These are phyloP conservation scores for Globia sparganii DNA, from an alignment of 2,888 invertebrate species.

Conservation along the genomic window DNA sequence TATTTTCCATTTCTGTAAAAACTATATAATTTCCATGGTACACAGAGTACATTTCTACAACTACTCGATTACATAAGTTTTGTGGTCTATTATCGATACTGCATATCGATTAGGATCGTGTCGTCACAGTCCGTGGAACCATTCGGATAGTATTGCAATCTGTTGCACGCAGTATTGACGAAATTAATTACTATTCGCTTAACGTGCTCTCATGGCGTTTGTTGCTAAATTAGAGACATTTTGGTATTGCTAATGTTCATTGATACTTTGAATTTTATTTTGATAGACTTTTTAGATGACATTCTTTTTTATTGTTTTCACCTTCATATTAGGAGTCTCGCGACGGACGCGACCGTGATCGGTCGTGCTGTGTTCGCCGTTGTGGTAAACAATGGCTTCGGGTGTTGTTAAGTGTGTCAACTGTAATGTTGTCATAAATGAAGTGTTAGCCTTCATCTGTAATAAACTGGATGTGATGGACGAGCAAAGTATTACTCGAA, in stretches of 20 bases:
- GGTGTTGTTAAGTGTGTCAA: no score
- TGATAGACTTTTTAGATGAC: background rate
- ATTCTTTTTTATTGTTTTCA: no score
- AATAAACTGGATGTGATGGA: no score
- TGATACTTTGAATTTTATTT: background rate
- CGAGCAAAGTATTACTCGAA: no score
- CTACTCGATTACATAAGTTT: slow-evolving; percentile 35
- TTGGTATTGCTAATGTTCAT: slow-evolving; percentile 9
- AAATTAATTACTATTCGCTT: slow-evolving; percentile 54
- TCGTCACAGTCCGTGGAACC: slow-evolving; percentile 49
- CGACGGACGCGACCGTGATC: no score
- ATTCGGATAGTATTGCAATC: slow-evolving; percentile 41
- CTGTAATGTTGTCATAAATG: no score
- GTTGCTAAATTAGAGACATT: slow-evolving; percentile 39
- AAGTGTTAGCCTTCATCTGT: no score
- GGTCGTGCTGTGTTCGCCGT: no score
- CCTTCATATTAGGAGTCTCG: background rate
- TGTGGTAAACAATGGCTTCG: no score
- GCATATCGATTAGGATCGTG: slow-evolving; percentile 57
- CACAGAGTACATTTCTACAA: slow-evolving; percentile 19
- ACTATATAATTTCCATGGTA: slow-evolving; percentile 8
- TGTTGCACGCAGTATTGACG: slow-evolving; percentile 28
- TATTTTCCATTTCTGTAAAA: background rate
- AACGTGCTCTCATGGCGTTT: slow-evolving; percentile 17
- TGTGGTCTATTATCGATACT: slow-evolving; percentile 54